Evolutionary conservation across 2,888 invertebrate species (phyloP), one percentile per base, ranked within the genome.

Genomic region (Nymphalis urticae): DNA sequence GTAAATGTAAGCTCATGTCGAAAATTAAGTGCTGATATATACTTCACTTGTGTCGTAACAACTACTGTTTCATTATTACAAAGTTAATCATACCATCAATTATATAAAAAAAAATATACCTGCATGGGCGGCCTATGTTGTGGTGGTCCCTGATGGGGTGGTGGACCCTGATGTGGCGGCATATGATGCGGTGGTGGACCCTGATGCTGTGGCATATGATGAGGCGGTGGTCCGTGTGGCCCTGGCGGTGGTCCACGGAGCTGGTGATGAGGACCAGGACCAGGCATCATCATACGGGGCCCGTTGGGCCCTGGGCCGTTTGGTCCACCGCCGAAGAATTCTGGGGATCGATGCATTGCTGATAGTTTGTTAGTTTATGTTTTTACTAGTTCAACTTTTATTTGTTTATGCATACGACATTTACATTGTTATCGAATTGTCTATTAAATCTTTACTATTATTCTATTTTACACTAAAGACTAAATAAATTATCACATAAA

Each of bases 121-220:
- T 90, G 92, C 94, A 94, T 94, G 69, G 94, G 95, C 17, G 94
- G 94, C 69, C 94, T 91, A 75, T 94, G 94, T 17, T 92, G 91
- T 64, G 93, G 93, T 1, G 93, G 93, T 0, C 93, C 92, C 69
- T 94, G 90, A 79, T 93, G 93, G 75, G 93, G 94, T 63, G 94
- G 93, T 58, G 94, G 93, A 68, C 94, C 89, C 80, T 93, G 92
- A 62, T 91, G 92, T 68, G 93, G 91, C 65, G 93, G 93, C 72
- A 94, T 93, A 73, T 93, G 92, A 62, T 91, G 92, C 67, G 91
- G 89, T 53, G 90, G 89, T 6, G 88, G 93, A 36, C 92, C 91
- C 77, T 90, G 90, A 72, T 91, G 92, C 76, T 86, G 89, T 69
- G 80, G 88, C 84, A 90, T 82, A 75, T 91, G 92, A 71, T 92